Percentiles rank a stretch among this genome's conserved stretches.
phyloP scores from a whole-genome alignment of 2,113 vertebrate species.

The Caloenas nicobarica region DNA sequence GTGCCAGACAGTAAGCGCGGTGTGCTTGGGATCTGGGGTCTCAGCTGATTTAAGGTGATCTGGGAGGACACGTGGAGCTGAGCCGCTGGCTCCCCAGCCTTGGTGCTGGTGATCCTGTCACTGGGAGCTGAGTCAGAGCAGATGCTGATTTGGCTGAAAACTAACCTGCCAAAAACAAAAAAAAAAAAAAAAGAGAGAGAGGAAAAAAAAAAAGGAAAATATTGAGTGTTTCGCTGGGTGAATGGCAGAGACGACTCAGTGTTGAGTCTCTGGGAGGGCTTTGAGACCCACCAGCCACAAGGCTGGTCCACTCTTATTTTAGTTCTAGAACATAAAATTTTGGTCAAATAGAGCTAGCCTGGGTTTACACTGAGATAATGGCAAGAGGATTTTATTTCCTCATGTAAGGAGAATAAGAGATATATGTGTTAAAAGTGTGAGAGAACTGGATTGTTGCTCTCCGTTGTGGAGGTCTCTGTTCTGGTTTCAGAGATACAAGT shows the following conservation, averaged over 20 bases:
- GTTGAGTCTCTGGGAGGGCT: neutral
- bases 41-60: neutral
- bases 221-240: neutral
- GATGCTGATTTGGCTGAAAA: neutral
- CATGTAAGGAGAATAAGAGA: neutral
- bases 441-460: neutral
- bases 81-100: neutral
- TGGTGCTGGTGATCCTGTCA: neutral
- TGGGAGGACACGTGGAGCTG: neutral
- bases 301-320: neutral
- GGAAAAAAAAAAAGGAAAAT: neutral
- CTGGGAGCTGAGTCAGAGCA: slow-evolving; percentile 26
- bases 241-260: neutral
- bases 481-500: neutral
- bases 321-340: neutral
- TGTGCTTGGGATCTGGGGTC: neutral
- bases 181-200: no score
- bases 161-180: neutral
- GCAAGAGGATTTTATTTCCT: neutral
- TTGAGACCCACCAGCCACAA: neutral
- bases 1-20: neutral
- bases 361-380: neutral
- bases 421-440: neutral
- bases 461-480: neutral
- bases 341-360: neutral